These are phyloP conservation scores for Nothoprocta pentlandii DNA, from an alignment of 2,113 vertebrate species.

Conservation along the genomic window DNA sequence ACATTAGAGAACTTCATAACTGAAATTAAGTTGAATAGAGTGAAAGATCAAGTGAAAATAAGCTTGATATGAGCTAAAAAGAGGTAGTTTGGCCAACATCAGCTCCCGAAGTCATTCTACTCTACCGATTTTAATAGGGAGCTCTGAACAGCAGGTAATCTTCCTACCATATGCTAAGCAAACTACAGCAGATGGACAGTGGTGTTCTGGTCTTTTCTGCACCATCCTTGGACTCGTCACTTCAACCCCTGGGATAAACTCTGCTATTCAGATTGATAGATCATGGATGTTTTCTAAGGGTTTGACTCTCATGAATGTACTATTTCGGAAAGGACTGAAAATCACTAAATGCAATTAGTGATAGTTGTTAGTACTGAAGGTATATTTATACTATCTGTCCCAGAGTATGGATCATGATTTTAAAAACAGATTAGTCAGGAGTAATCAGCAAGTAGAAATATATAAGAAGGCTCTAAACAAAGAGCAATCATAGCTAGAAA, in stretches of 20 bases:
- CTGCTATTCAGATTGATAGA: conserved; percentile 44
- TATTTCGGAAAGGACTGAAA: neutral
- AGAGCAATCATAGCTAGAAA: neutral
- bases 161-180: conserved; percentile 51
- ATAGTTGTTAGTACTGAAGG: neutral
- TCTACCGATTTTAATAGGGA: neutral
- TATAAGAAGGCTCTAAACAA: neutral
- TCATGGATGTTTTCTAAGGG: conserved; percentile 45
- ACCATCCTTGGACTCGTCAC: conserved; percentile 53
- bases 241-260: conserved; percentile 24
- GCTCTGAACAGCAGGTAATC: conserved; percentile 56
- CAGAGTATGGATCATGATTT: conserved; percentile 5
- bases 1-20: neutral
- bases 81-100: neutral
- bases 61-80: neutral
- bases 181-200: neutral
- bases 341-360: neutral
- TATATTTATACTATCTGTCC: neutral
- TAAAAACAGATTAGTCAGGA: neutral
- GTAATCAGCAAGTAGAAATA: neutral
- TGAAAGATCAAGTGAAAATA: neutral
- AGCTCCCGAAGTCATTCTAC: neutral
- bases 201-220: conserved; percentile 48
- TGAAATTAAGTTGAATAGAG: neutral
- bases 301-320: neutral